phyloP scores from a whole-genome alignment of 2,888 invertebrate genomes.

The Odiellus spinosus region DNA sequence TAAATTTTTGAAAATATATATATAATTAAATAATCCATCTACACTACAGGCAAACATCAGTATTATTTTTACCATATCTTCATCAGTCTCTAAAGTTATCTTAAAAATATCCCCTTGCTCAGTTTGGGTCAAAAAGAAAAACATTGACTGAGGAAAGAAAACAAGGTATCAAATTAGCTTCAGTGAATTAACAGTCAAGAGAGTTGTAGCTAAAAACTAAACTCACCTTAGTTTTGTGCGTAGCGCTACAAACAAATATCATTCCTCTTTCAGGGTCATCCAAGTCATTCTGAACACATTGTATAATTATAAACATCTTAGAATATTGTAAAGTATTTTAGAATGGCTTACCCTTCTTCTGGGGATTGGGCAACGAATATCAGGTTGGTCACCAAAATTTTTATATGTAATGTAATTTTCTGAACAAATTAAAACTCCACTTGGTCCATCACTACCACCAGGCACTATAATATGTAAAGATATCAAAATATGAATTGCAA shows the following conservation, averaged over 20 bases:
- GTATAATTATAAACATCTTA: constrained; percentile 5
- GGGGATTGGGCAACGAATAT: constrained; percentile 95
- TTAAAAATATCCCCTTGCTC: constrained; percentile 97
- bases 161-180: constrained; percentile 5
- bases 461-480: constrained; percentile 37
- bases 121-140: constrained; percentile 96
- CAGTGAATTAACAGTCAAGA: too few species aligned
- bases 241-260: constrained; percentile 98
- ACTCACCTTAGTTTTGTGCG: constrained; percentile 79
- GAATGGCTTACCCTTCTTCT: constrained; percentile 50
- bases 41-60: too few species aligned
- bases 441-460: constrained; percentile 93
- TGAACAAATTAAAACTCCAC: constrained; percentile 95
- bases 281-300: constrained; percentile 59
- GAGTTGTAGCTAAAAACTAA: not conserved
- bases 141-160: constrained; percentile 53
- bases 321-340: not conserved
- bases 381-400: constrained; percentile 96
- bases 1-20: too few species aligned
- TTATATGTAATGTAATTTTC: constrained; percentile 99
- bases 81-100: constrained; percentile 90
- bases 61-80: constrained; percentile 55
- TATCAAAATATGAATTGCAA: too few species aligned
- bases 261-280: constrained; percentile 98
- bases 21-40: too few species aligned